Base-by-base conservation (phyloP, 2,888 invertebrate species). In the Emmelina monodactyla region DNA sequence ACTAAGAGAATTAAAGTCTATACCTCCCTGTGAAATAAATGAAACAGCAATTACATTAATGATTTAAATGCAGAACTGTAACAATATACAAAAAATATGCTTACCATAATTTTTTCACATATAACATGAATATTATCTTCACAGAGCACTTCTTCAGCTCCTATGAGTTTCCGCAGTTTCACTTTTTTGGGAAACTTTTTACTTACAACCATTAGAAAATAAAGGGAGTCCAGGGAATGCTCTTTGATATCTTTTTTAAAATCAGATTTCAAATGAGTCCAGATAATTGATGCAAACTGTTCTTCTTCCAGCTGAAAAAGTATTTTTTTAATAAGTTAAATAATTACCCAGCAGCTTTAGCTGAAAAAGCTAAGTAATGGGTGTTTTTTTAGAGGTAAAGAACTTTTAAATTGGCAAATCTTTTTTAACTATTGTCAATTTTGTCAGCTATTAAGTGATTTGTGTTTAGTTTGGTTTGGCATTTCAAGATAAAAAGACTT, bases 161-260 rank as follows among this genome's bases (percentile, higher is more conserved):
- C 85, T 37, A 88, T 70, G 32, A 80, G 56, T 47, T 83, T 80
- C 43, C 82, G 82, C 1, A 88, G 46, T 42, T 78, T 75, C 10
- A 82, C 82, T 25, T 85, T 64, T 3, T 82, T 45, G 1, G 78
- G 73, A 39, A 70, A 81, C 50, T 70, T 73, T 30, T 53, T 51
- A 25, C 53, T 61, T 10, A 78, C 52, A 16, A 72, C 50, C 43
- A 88, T 59, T 3, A 90, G 59, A 35, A 86, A 80, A 53, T 87
- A 84, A 3, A 90, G 63, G 2, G 84, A 82, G 56, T 89, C 88
- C 13, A 89, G 62, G 16, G 71, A 82, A 47, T 88, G 87, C 34
- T 88, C 86, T 10, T 78, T 60, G 67, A 87, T 82, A 6, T 85
- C 82, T 49, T 85, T 86, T 28, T 80, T 78, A 35, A 88, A 66